These are phyloP conservation scores for Papilio machaon DNA, from an alignment of 1,140 invertebrate species.

Conservation along the genomic window DNA sequence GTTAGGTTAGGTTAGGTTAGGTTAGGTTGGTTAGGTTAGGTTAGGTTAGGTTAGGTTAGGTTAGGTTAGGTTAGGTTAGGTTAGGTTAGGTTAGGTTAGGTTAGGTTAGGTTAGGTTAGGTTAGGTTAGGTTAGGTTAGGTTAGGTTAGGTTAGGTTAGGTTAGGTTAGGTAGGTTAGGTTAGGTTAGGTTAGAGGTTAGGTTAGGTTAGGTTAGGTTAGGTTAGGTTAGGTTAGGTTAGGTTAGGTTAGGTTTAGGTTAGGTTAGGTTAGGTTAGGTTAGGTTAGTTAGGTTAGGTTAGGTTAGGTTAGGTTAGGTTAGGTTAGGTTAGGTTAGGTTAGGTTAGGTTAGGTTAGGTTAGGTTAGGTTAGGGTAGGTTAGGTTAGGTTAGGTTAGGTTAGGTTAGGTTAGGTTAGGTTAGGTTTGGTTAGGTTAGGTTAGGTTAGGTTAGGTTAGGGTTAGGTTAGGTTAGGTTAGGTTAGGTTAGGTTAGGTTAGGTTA, in stretches of 20 bases:
- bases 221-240: conserved; percentile 44
- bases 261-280: conserved; percentile 48
- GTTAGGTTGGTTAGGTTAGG: conserved; percentile 54
- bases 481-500: conserved; percentile 53
- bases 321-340: conserved; percentile 44
- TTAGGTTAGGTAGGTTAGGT: no score
- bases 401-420: conserved; percentile 50
- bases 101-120: conserved; percentile 55
- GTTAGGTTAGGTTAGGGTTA: no score
- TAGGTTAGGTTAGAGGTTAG: conserved; percentile 46
- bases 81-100: conserved; percentile 55
- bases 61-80: conserved; percentile 52
- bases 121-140: conserved; percentile 60
- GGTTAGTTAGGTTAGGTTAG: conserved; percentile 45
- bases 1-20: conserved; percentile 71
- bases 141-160: conserved; percentile 54
- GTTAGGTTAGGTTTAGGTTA: conserved; percentile 45
- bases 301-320: conserved; percentile 49
- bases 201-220: conserved; percentile 48
- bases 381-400: no score
- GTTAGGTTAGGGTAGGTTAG: no score
- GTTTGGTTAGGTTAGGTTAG: conserved; percentile 47
- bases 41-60: conserved; percentile 52
- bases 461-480: conserved; percentile 62
- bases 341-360: no score